Conservation (phyloP, 1,140 invertebrate genomes). For the Solen grandis region DNA sequence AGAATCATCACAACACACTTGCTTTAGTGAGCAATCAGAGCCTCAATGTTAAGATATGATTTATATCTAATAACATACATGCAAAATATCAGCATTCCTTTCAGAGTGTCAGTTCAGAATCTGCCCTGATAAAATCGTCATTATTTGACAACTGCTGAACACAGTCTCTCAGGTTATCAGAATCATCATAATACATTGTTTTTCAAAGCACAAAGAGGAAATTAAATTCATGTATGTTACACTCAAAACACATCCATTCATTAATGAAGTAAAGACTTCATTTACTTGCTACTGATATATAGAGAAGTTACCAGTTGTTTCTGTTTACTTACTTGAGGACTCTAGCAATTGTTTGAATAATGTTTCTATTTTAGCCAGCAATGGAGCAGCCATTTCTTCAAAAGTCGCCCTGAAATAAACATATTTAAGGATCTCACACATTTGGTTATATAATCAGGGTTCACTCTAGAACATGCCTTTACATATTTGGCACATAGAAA, state of each 20-base stretch:
- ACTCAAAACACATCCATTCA: neutral
- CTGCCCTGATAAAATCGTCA: too few relatives aligned
- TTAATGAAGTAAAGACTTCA: neutral
- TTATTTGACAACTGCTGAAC: neutral
- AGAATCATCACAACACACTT: too few relatives aligned
- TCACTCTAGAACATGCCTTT: too few relatives aligned
- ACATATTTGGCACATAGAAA: too few relatives aligned
- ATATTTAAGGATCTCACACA: too few relatives aligned
- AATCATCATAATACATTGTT: neutral
- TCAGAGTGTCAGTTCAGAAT: too few relatives aligned
- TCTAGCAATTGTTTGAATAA: constrained; percentile 71
- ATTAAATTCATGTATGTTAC: neutral
- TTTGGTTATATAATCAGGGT: too few relatives aligned
- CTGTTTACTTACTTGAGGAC: constrained; percentile 73
- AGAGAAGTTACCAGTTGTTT: neutral
- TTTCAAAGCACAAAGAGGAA: neutral
- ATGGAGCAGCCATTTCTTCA: constrained; percentile 79
- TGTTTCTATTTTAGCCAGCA: constrained; percentile 77
- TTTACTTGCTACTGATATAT: neutral
- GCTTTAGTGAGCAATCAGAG: too few relatives aligned
- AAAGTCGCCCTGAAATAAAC: constrained; percentile 77
- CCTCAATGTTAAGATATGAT: too few relatives aligned
- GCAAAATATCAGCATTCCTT: too few relatives aligned
- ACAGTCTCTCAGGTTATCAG: neutral
- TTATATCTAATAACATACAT: too few relatives aligned